These are phyloP conservation scores for Parapsyche elsis DNA, from an alignment of 1,140 invertebrate genomes.

Conservation along the genomic window DNA sequence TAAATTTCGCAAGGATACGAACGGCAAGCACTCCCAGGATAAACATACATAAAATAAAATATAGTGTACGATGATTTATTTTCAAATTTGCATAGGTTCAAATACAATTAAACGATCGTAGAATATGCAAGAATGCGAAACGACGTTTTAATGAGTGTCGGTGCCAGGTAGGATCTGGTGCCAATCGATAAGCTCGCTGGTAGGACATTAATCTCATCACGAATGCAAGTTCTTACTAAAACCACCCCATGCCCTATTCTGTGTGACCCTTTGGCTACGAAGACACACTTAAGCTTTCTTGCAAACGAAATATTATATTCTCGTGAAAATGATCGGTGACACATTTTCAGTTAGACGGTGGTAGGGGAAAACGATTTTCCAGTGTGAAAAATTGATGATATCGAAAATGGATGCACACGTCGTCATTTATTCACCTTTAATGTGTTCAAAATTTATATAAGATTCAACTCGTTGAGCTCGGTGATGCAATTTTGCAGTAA, in stretches of 20 bases:
- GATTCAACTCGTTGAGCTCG: too few species aligned
- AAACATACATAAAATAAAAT: too few species aligned
- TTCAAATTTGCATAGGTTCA: too few species aligned
- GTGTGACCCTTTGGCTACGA: not conserved
- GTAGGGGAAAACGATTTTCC: not conserved
- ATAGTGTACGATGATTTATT: too few species aligned
- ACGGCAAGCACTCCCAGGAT: not conserved
- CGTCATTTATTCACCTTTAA: not conserved
- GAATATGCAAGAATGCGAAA: conserved; percentile 19
- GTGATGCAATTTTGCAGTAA: too few species aligned
- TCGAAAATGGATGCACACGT: not conserved
- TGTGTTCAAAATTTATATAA: not conserved
- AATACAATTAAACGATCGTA: conserved; percentile 17
- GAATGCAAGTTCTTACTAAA: conserved; percentile 28
- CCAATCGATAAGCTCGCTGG: conserved; percentile 6
- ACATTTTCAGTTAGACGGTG: not conserved
- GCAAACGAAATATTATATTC: not conserved
- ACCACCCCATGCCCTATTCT: not conserved
- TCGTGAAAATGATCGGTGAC: conserved; percentile 4
- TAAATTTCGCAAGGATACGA: not conserved
- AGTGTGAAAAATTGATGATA: conserved; percentile 13
- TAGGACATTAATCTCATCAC: conserved; percentile 37
- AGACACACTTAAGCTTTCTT: not conserved
- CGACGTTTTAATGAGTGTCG: conserved; percentile 24
- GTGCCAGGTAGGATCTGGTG: not conserved